phyloP scores from a whole-genome alignment of 2,113 vertebrate species.

The Lophura nycthemera region DNA sequence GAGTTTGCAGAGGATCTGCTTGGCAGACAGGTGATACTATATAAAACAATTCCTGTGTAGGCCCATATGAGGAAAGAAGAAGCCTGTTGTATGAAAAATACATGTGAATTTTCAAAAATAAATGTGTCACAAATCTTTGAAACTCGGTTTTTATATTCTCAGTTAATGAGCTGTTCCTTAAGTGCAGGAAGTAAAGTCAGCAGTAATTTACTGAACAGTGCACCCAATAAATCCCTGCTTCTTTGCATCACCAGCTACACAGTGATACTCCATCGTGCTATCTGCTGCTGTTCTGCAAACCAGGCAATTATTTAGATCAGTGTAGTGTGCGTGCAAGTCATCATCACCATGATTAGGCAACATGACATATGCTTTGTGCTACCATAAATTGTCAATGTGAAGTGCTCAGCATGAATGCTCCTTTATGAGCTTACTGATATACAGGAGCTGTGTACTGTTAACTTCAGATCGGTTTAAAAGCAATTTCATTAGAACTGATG shows the following conservation, averaged over 20 bases:
- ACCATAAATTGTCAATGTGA: neutral
- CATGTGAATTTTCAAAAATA: neutral
- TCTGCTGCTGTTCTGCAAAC: constrained; percentile 14
- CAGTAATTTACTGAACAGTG: neutral
- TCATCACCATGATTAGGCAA: neutral
- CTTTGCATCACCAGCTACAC: neutral
- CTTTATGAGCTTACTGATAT: neutral
- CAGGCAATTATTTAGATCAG: neutral
- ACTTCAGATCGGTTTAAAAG: neutral
- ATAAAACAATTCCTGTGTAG: neutral
- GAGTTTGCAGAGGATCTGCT: neutral
- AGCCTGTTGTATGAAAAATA: neutral
- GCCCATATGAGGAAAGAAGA: neutral
- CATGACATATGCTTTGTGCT: neutral
- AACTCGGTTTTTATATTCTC: neutral
- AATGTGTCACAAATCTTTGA: neutral
- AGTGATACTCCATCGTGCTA: neutral
- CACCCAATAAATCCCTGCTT: neutral
- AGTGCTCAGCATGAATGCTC: neutral
- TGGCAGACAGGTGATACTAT: neutral
- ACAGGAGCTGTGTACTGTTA: neutral
- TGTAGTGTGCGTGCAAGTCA: neutral
- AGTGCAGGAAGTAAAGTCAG: neutral
- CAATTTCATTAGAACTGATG: neutral
- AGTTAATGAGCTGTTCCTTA: neutral